Evolutionary conservation across 1,140 invertebrate species (phyloP).

Genomic region (Drosophila lowei): DNA sequence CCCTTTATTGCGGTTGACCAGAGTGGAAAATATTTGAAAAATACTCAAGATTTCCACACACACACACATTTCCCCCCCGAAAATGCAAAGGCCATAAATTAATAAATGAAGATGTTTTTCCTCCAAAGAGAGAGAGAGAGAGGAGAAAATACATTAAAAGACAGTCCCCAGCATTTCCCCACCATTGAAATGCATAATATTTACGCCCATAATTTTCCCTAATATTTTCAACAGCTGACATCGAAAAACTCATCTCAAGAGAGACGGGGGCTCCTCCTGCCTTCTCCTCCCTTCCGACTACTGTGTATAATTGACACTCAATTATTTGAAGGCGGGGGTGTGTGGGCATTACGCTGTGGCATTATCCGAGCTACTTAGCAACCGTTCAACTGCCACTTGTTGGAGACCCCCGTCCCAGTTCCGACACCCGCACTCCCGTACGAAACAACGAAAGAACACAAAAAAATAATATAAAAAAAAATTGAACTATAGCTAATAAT

Average conservation of each 20-base stretch:
- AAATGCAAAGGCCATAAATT: conserved; percentile 59
- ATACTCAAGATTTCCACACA: conserved; percentile 19
- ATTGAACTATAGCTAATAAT: conserved; percentile 75
- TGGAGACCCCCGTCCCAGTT: conserved; percentile 26
- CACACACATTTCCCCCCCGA: conserved; percentile 8
- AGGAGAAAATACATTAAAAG: conserved; percentile 58
- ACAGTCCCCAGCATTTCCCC: conserved; percentile 11
- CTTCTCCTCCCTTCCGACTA: not conserved
- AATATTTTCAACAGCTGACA: conserved; percentile 80
- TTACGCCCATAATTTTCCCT: conserved; percentile 77
- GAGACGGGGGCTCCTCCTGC: not conserved
- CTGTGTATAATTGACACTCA: conserved; percentile 76
- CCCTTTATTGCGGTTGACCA: too few relatives aligned
- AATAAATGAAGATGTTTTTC: conserved; percentile 67
- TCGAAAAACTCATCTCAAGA: conserved; percentile 54
- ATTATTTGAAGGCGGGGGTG: conserved; percentile 56
- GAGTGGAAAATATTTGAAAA: conserved; percentile 8
- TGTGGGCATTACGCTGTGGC: conserved; percentile 57
- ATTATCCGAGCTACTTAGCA: conserved; percentile 78
- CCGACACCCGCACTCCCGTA: conserved; percentile 48
- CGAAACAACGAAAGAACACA: conserved; percentile 26
- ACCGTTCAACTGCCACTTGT: conserved; percentile 77
- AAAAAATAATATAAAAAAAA: conserved; percentile 31
- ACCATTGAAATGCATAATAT: conserved; percentile 74
- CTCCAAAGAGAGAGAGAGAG: not conserved